Conservation (phyloP, 37 sponge, comb jelly and placozoan species). For the Dysidea cf. avara region DNA sequence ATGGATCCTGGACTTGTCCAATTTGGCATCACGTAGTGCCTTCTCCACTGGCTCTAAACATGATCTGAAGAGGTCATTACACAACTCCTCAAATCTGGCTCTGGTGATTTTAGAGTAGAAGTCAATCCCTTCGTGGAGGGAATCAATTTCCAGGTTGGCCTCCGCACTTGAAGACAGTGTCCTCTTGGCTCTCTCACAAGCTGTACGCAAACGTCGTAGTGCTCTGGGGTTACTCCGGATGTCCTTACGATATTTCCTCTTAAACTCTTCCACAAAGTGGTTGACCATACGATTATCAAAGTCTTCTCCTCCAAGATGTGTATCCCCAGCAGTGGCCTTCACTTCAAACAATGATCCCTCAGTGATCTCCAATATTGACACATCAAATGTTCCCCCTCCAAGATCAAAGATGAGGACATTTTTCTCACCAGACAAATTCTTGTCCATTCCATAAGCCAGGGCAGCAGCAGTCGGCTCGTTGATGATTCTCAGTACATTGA, state of each 20-base stretch:
- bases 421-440: conserved; percentile 72
- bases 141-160: conserved; percentile 88
- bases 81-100: conserved; percentile 94
- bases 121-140: conserved; percentile 90
- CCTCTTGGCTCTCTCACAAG: conserved; percentile 92
- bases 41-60: conserved; percentile 91
- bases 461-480: conserved; percentile 98
- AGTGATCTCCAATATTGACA: conserved; percentile 82
- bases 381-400: conserved; percentile 98
- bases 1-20: conserved; percentile 80
- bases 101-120: conserved; percentile 90
- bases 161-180: conserved; percentile 90
- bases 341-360: conserved; percentile 92
- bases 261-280: conserved; percentile 84
- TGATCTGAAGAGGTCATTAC: conserved; percentile 81
- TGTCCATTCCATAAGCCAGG: conserved; percentile 95
- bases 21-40: conserved; percentile 88
- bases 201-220: conserved; percentile 85
- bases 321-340: conserved; percentile 89
- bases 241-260: conserved; percentile 85
- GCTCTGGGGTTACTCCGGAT: conserved; percentile 73
- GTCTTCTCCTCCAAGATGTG: too few relatives aligned
- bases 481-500: conserved; percentile 92
- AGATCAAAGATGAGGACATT: conserved; percentile 91
- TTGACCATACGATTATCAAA: too few relatives aligned